Conservation (phyloP, 2,797 vertebrate genomes). For the Hipposideros larvatus region DNA sequence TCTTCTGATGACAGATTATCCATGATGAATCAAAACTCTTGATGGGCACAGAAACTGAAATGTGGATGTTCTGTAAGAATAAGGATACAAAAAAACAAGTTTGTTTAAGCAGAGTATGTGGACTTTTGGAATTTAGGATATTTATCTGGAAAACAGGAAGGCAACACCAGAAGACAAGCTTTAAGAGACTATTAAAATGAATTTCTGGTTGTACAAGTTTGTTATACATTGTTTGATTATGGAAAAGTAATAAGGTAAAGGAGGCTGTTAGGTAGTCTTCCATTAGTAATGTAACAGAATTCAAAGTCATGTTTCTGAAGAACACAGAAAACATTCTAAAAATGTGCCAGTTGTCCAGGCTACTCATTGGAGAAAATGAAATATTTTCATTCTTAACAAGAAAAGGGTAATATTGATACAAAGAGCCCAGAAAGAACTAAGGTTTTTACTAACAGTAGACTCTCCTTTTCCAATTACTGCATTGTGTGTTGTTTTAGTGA, state of each 20-base stretch:
- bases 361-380: slow-evolving; percentile 16
- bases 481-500: slow-evolving; percentile 27
- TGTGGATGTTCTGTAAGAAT: slow-evolving; percentile 66
- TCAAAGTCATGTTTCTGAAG: not conserved
- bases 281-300: slow-evolving; percentile 36
- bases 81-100: slow-evolving; percentile 59
- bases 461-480: not conserved
- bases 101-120: not conserved
- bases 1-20: slow-evolving; percentile 94
- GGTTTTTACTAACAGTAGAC: not conserved
- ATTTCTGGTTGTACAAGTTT: not conserved
- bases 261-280: not conserved
- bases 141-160: not conserved
- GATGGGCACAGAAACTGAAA: slow-evolving; percentile 46
- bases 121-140: slow-evolving; percentile 1
- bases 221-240: not conserved
- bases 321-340: not conserved
- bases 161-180: slow-evolving; percentile 19
- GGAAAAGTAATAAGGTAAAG: slow-evolving; percentile 15
- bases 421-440: slow-evolving; percentile 14
- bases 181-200: slow-evolving; percentile 51
- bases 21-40: slow-evolving; percentile 89
- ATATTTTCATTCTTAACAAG: slow-evolving; percentile 43
- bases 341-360: not conserved
- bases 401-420: slow-evolving; percentile 2